Base-by-base conservation (phyloP, 2,797 vertebrate species). In the Tinamus major region DNA sequence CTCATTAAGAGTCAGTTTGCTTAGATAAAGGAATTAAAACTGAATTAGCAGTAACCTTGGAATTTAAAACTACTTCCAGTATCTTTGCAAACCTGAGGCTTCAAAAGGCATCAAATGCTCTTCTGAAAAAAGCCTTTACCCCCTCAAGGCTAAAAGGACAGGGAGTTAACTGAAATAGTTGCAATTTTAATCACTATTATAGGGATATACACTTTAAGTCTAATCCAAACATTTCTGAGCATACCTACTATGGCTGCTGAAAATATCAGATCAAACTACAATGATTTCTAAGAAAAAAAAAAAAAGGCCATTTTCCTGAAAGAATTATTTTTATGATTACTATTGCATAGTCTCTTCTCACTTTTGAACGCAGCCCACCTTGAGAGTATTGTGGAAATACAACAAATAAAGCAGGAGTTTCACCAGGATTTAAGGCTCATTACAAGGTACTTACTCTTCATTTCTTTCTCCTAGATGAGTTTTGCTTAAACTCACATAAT, bases 21-120 rank as follows among this genome's bases (percentile, higher is more conserved):
- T 75, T 64, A 82, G 64, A 84, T 82, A 87, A 91, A 94, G 80
- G 69, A 94, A 94, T 79, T 81, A 90, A 85, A 94, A 93, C n/a
- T 44, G 55, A 94, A 87, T 91, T 86, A 93, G 64, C 71, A 82
- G 49, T 39, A 61, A 93, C 75, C 64, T 79, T 68, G 64, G 56
- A 91, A 94, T 78, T 79, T 71, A 79, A 94, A 92, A 82, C 1
- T 37, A 81, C 72, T 91, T 91, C 62, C 71, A 55, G 61, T 41
- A 68, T 90, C 53, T 93, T 75, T 94, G 92, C 85, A 94, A 95
- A 95, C 88, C 39, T 41, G 44, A 10, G 77, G 63, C 83, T 94
- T 86, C 78, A 68, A 85, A 0, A 89, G 62, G 62, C 42, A 91
- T 87, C 91, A 96, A 87, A 68, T 76, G 92, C 84, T 49, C 85